Conservation (phyloP, 2,888 invertebrate genomes). For the Aplocera efformata region DNA sequence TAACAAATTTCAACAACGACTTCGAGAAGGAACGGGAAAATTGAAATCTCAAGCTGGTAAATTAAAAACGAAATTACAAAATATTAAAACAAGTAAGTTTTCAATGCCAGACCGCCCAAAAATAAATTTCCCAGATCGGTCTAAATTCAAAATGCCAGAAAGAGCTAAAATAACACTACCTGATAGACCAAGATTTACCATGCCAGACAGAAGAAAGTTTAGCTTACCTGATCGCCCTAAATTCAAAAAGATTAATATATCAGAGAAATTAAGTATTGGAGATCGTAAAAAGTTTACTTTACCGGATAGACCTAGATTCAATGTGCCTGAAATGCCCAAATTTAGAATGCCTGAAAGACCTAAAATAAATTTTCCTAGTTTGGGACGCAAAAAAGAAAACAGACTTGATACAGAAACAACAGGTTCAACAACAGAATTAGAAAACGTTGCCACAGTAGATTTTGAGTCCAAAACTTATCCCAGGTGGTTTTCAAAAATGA, state of each 20-base stretch:
- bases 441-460: conserved; percentile 81
- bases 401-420: conserved; percentile 56
- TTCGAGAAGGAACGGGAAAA: conserved; percentile 85
- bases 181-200: conserved; percentile 78
- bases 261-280: conserved; percentile 74
- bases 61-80: conserved; percentile 84
- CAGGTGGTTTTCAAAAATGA: conserved; percentile 81
- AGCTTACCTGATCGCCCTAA: conserved; percentile 83
- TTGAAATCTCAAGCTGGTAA: conserved; percentile 86
- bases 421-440: conserved; percentile 58
- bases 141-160: conserved; percentile 73
- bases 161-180: conserved; percentile 79
- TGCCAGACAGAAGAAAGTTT: conserved; percentile 82
- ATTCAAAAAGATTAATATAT: conserved; percentile 70
- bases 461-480: conserved; percentile 90
- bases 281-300: conserved; percentile 83
- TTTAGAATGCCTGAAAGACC: conserved; percentile 81
- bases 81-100: conserved; percentile 80
- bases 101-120: conserved; percentile 78
- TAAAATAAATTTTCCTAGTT: conserved; percentile 83
- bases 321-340: conserved; percentile 77
- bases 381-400: conserved; percentile 75
- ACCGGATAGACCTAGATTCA: conserved; percentile 80
- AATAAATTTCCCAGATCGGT: conserved; percentile 79
- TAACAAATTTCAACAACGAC: conserved; percentile 82